These are phyloP conservation scores for Knipowitschia caucasica DNA, from an alignment of 2,797 vertebrate species.

Conservation along the genomic window DNA sequence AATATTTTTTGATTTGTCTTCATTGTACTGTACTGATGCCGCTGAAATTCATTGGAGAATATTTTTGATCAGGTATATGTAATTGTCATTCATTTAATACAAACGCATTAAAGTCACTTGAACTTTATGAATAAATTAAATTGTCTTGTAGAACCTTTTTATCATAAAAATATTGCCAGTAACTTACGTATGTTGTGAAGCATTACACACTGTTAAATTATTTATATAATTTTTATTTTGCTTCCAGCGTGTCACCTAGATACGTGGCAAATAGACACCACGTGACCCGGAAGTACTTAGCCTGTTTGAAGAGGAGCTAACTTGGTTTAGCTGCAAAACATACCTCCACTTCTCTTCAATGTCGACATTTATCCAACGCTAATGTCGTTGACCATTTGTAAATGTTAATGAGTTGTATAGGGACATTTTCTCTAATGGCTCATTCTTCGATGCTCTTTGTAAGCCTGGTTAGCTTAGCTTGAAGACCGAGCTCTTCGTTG, in stretches of 20 bases:
- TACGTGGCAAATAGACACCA: slow-evolving; percentile 41
- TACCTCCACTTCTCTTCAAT: slow-evolving; percentile 22
- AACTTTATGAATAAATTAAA: not conserved
- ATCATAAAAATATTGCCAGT: not conserved
- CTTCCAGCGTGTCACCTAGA: not conserved
- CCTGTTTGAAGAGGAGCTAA: slow-evolving; percentile 35
- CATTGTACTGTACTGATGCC: slow-evolving; percentile 8
- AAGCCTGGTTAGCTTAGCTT: slow-evolving; percentile 53
- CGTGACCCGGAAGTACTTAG: slow-evolving; percentile 54
- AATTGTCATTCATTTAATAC: slow-evolving; percentile 3
- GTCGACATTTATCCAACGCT: not conserved
- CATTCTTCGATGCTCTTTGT: not conserved
- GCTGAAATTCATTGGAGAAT: not conserved
- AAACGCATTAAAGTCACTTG: not conserved
- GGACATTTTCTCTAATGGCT: not conserved
- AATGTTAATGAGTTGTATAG: not conserved
- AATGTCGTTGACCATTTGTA: not conserved
- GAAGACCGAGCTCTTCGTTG: slow-evolving; percentile 38
- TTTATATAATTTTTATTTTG: no score
- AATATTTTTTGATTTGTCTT: not conserved
- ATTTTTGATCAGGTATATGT: not conserved
- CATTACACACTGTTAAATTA: no score
- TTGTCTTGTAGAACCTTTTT: not conserved
- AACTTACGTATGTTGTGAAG: no score
- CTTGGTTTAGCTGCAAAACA: slow-evolving; percentile 16